phyloP scores from a whole-genome alignment of 2,797 vertebrate genomes.

The Coccyzus lansbergi region DNA sequence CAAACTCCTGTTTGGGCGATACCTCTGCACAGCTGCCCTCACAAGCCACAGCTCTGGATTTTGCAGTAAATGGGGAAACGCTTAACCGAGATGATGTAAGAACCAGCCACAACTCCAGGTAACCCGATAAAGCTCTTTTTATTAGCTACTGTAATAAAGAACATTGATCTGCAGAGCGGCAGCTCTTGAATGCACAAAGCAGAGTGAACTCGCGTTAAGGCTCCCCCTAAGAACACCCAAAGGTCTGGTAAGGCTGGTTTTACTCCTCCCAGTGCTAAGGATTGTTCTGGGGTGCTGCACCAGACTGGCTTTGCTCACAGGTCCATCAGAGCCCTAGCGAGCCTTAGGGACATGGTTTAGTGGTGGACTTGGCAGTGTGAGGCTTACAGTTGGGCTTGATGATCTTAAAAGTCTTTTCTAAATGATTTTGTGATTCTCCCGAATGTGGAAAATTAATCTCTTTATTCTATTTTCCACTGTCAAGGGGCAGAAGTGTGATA shows the following conservation, averaged over 20 bases:
- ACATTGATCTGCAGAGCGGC: background rate
- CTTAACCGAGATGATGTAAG: background rate
- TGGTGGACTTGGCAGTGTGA: too few species aligned
- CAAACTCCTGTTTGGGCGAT: background rate
- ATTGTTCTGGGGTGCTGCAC: background rate
- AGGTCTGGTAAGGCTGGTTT: background rate
- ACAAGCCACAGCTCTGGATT: background rate
- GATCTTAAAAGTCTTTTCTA: too few species aligned
- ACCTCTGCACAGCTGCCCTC: background rate
- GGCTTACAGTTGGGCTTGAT: too few species aligned
- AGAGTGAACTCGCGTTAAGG: background rate
- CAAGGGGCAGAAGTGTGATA: background rate
- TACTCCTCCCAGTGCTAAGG: background rate
- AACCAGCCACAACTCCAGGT: background rate
- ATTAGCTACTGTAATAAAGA: constrained; percentile 45
- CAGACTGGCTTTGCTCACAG: background rate
- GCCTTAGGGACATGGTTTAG: background rate
- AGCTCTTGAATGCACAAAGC: background rate
- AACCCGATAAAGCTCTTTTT: constrained; percentile 50
- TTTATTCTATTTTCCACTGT: background rate
- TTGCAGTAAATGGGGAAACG: background rate
- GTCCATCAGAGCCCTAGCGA: background rate
- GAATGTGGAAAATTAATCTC: background rate
- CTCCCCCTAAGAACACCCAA: background rate
- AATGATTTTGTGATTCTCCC: background rate